A percentile compares a stretch with the other conserved stretches of the same genome.
These are phyloP conservation scores for Neuroterus valhalla DNA, from an alignment of 1,140 invertebrate species.

Conservation along the genomic window DNA sequence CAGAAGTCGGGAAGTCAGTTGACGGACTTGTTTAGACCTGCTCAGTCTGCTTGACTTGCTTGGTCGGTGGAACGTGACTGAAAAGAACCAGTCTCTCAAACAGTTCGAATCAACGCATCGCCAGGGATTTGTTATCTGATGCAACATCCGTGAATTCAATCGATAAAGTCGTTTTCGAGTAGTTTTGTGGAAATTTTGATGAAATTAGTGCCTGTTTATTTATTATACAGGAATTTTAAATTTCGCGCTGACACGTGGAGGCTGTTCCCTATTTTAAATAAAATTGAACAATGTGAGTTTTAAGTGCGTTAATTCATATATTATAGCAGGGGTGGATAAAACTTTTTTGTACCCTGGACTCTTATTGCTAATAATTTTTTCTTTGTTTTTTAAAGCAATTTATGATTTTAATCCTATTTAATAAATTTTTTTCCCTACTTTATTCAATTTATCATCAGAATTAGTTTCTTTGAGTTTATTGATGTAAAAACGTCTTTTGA, in stretches of 20 bases:
- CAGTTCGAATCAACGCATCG: neutral
- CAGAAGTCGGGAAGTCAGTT: neutral
- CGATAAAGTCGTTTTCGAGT: neutral
- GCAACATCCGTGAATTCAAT: slow-evolving; percentile 20
- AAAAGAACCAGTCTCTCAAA: slow-evolving; percentile 15
- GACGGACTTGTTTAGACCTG: slow-evolving; percentile 19
- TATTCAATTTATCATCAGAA: no score
- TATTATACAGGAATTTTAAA: neutral
- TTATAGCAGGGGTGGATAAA: no score
- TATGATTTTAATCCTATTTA: no score
- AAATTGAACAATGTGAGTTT: no score
- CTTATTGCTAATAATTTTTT: no score
- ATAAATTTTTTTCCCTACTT: no score
- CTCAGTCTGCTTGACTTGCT: slow-evolving; percentile 18
- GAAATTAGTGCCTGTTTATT: neutral
- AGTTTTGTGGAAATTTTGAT: neutral
- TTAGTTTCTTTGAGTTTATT: no score
- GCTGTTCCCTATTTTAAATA: neutral
- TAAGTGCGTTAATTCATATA: no score
- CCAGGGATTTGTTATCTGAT: neutral
- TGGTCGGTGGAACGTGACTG: neutral
- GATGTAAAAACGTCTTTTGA: no score
- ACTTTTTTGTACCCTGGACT: no score
- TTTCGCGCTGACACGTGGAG: slow-evolving; percentile 8
- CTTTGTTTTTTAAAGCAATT: no score